Evolutionary conservation across 2,113 vertebrate species (phyloP).

Genomic region (Peromyscus maniculatus): DNA sequence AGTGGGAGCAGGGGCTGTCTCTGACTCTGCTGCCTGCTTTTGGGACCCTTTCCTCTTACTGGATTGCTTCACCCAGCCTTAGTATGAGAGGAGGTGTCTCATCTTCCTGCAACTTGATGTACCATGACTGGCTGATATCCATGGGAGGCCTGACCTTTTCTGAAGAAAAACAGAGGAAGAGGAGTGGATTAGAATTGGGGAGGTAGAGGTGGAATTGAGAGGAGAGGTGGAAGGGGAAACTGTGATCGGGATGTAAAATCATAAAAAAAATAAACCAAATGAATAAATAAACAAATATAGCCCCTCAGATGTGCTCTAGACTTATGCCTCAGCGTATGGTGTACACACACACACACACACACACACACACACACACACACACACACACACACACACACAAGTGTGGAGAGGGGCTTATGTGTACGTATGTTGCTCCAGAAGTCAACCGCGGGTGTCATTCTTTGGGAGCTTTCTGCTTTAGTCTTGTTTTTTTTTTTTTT

Average conservation of each 20-base stretch:
- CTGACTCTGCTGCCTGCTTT: not conserved
- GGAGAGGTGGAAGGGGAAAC: not conserved
- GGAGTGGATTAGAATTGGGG: not conserved
- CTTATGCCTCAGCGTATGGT: not conserved
- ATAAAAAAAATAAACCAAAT: too few relatives aligned
- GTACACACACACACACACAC: too few relatives aligned
- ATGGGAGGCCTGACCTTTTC: not conserved
- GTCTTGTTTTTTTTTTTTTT: not conserved
- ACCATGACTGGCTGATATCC: not conserved
- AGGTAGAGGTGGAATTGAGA: not conserved
- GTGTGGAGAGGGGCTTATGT: not conserved
- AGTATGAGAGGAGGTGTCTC: not conserved
- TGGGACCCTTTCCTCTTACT: not conserved
- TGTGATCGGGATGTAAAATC: not conserved
- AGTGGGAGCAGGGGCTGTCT: not conserved
- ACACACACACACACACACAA: not conserved
- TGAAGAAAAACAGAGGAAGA: not conserved
- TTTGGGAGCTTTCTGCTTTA: not conserved
- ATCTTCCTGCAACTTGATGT: not conserved
- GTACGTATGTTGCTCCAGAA: not conserved
- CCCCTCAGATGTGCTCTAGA: not conserved
- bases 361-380: not conserved
- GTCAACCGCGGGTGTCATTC: not conserved
- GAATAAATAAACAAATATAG: too few relatives aligned
- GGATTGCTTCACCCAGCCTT: not conserved